Conservation (phyloP, 1,140 invertebrate genomes). For the Trinorchestia longiramus region DNA sequence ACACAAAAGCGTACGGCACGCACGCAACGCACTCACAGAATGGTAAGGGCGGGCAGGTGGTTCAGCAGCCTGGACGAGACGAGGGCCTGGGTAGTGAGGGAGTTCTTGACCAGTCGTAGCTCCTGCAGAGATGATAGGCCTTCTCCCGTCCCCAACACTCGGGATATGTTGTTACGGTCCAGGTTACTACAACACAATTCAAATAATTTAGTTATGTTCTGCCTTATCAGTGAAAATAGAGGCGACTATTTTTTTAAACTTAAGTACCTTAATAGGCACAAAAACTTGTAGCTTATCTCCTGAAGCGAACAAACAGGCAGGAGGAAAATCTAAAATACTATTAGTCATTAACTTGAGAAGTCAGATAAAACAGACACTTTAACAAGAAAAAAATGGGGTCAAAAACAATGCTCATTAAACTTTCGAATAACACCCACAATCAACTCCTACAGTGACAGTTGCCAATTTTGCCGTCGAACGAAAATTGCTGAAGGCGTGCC, state of each 20-base stretch:
- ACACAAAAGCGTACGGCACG: background rate
- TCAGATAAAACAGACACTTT: no score
- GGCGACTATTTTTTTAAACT: background rate
- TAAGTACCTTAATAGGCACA: no score
- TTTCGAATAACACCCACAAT: no score
- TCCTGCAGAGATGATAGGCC: slow-evolving; percentile 26
- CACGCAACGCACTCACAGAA: background rate
- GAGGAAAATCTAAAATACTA: no score
- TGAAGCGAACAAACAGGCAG: no score
- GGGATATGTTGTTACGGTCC: slow-evolving; percentile 42
- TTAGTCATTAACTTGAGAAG: no score
- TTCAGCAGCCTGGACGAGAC: background rate
- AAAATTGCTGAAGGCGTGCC: no score
- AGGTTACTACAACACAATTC: background rate
- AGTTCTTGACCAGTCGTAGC: slow-evolving; percentile 4
- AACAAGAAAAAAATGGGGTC: no score
- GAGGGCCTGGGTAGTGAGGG: background rate
- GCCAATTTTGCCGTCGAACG: no score
- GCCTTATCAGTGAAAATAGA: background rate
- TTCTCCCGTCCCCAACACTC: slow-evolving; percentile 7
- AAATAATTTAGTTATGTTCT: background rate
- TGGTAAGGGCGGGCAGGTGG: slow-evolving; percentile 21
- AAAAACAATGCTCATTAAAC: no score
- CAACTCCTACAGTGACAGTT: no score
- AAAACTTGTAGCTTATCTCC: no score